These are phyloP conservation scores for Tetraneura akinire DNA, from an alignment of 1,140 invertebrate genomes.

Conservation along the genomic window DNA sequence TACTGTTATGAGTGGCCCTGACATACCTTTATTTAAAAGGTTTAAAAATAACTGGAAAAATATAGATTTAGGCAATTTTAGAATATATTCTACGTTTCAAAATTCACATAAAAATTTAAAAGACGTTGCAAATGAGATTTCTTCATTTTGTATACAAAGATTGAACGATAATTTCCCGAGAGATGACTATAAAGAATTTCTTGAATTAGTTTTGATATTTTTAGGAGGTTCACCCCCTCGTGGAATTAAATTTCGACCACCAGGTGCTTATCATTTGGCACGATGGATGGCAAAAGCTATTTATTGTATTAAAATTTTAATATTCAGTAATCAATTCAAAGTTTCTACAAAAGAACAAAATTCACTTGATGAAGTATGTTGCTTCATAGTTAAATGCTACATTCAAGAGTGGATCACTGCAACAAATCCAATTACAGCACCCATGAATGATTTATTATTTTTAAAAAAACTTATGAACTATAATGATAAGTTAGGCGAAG, in stretches of 20 bases:
- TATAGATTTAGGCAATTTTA: neutral
- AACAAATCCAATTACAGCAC: neutral
- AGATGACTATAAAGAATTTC: slow-evolving; percentile 59
- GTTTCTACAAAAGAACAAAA: neutral
- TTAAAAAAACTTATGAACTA: neutral
- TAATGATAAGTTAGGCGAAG: neutral
- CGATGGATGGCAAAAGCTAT: neutral
- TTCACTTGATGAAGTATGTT: neutral
- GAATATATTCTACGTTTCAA: neutral
- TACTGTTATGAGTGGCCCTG: neutral
- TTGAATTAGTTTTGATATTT: slow-evolving; percentile 58
- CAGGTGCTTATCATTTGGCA: slow-evolving; percentile 57
- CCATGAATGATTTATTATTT: neutral
- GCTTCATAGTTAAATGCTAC: slow-evolving; percentile 3
- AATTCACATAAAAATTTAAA: neutral
- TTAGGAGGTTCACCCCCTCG: neutral
- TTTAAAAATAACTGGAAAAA: slow-evolving; percentile 3
- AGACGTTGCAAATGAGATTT: neutral
- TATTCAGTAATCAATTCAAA: neutral
- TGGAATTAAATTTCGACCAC: slow-evolving; percentile 54
- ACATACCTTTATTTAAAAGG: neutral
- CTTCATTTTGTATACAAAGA: neutral
- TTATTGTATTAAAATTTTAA: neutral
- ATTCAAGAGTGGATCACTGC: neutral
- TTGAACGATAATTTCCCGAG: slow-evolving; percentile 50